These are phyloP conservation scores for Littorina saxatilis DNA, from an alignment of 1,140 invertebrate species.

Conservation along the genomic window DNA sequence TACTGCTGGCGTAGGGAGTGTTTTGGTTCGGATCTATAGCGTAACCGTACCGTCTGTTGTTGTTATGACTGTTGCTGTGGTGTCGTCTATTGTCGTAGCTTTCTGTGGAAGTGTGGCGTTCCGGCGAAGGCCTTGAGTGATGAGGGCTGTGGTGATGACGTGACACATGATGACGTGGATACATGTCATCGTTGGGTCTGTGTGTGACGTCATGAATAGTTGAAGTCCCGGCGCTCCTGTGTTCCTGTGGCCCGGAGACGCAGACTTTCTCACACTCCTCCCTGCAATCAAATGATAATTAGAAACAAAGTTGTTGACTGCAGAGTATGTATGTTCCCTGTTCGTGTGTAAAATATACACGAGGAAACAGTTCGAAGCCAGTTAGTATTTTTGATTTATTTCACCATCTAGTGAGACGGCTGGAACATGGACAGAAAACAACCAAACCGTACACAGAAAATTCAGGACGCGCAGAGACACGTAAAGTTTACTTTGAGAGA, in stretches of 20 bases:
- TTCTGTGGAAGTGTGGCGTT: neutral
- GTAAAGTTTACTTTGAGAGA: too few species aligned
- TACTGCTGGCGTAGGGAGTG: neutral
- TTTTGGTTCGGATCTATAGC: neutral
- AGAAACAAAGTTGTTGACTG: too few species aligned
- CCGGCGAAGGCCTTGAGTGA: neutral
- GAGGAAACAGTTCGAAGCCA: too few species aligned
- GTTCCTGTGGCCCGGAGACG: neutral
- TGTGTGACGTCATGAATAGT: too few species aligned
- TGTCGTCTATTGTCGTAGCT: neutral
- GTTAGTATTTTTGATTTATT: too few species aligned
- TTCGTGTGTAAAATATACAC: too few species aligned
- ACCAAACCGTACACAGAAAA: too few species aligned
- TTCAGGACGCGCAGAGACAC: too few species aligned
- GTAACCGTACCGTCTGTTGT: neutral
- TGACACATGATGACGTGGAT: neutral
- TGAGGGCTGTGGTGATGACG: neutral
- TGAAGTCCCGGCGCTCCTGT: neutral
- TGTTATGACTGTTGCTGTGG: neutral
- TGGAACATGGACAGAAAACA: too few species aligned
- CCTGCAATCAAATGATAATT: conserved; percentile 40
- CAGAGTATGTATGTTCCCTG: too few species aligned
- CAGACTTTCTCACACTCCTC: conserved; percentile 38
- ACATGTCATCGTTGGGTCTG: too few species aligned
- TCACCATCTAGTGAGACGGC: too few species aligned